Evolutionary conservation across 2,888 invertebrate species (phyloP).

Genomic region (Xestoiulus laeticollis): DNA sequence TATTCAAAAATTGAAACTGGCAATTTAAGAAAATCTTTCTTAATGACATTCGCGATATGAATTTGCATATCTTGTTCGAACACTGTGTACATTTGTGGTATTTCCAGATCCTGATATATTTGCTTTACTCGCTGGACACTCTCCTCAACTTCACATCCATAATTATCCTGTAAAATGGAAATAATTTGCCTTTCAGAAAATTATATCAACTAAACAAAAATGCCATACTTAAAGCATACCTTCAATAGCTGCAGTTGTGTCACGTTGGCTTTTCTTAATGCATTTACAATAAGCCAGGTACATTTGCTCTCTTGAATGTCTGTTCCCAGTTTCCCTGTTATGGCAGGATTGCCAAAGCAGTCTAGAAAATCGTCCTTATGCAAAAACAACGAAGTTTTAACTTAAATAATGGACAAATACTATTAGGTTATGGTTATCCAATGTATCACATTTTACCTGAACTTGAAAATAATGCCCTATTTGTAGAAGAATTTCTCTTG

Average conservation of each 20-base stretch:
- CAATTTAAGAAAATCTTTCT: not conserved
- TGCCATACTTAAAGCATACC: conserved; percentile 60
- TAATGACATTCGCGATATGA: conserved; percentile 67
- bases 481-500: conserved; percentile 84
- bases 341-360: conserved; percentile 84
- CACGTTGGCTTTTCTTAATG: conserved; percentile 79
- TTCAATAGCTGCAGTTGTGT: conserved; percentile 77
- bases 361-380: conserved; percentile 84
- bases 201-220: not conserved
- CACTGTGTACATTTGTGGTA: conserved; percentile 78
- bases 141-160: conserved; percentile 74
- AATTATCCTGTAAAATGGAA: conserved; percentile 70
- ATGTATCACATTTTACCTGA: conserved; percentile 70
- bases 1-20: not conserved
- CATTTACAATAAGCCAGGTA: conserved; percentile 91
- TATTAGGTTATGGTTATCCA: not conserved
- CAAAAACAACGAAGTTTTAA: not conserved
- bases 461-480: conserved; percentile 97
- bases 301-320: conserved; percentile 97
- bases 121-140: conserved; percentile 76
- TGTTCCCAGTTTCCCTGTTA: conserved; percentile 88
- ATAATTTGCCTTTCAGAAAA: conserved; percentile 45
- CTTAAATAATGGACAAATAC: not conserved
- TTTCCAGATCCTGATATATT: conserved; percentile 78
- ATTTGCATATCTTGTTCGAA: conserved; percentile 87